phyloP scores from a whole-genome alignment of 2,888 invertebrate species.

The Andrena praecox region DNA sequence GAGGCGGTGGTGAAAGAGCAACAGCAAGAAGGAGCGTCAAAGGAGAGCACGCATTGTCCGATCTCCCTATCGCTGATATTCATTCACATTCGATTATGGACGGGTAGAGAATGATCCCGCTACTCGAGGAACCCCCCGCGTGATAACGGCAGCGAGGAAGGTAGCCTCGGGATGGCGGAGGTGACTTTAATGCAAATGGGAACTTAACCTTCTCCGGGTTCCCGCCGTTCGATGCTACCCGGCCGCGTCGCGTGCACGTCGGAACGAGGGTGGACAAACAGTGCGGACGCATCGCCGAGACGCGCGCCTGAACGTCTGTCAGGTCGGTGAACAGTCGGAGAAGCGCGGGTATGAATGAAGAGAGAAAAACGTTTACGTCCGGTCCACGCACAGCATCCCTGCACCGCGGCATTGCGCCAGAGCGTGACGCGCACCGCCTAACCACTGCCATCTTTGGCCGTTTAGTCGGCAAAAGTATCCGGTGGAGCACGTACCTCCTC shows the following conservation, averaged over 20 bases:
- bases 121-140: conserved; percentile 14
- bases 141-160: conserved; percentile 9
- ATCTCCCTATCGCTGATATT: conserved; percentile 12
- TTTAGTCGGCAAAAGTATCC: conserved; percentile 22
- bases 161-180: not conserved
- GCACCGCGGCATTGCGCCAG: not conserved
- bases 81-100: conserved; percentile 41
- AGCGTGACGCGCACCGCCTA: conserved; percentile 14
- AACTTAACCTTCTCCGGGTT: conserved; percentile 38
- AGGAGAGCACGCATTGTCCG: conserved; percentile 42
- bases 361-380: not conserved
- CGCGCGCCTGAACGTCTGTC: not conserved
- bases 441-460: conserved; percentile 78
- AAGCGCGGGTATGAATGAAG: conserved; percentile 19
- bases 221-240: conserved; percentile 25
- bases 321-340: conserved; percentile 23
- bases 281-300: not conserved
- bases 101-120: conserved; percentile 20
- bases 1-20: conserved; percentile 19
- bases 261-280: not conserved
- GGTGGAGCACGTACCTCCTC: conserved; percentile 75
- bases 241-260: too few relatives aligned
- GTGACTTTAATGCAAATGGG: conserved; percentile 17
- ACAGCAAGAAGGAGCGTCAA: conserved; percentile 40
- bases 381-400: conserved; percentile 62